Evolutionary conservation across 2,113 vertebrate genomes (phyloP), one percentile per base, ranked within the genome.

Genomic region (Sinocyclocheilus maitianheensis): DNA sequence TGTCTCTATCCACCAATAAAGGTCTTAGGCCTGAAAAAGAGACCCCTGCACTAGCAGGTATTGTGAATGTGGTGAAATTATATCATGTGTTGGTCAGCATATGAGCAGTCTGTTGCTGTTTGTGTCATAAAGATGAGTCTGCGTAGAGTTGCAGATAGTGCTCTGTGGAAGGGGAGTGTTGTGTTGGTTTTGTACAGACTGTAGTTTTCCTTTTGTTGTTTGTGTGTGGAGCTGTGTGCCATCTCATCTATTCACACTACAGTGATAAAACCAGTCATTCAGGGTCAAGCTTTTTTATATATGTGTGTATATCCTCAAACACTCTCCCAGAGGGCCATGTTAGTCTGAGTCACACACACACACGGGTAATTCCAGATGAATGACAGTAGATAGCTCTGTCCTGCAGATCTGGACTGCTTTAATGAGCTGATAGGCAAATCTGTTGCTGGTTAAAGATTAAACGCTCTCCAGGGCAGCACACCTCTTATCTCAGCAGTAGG

Each of bases 401-500:
- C 89, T 87, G 79, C 51, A 48, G 81, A 22, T 77, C 77, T 85
- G 90, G 82, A 89, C 91, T 93, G 92, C 94, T 94, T 94, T 94
- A 95, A 95, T 90, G 84, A 94, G 94, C 94, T 93, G 94, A 95
- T 95, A 92, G 93, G 92, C 93, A 94, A 95, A 95, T 95, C 94
- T 93, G 89, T 93, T 94, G 91, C 93, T 93, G 92, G 94, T 94
- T 95, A 94, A 95, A 95, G 94, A 95, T 95, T 93, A 94, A 92
- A 91, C 85, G 87, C 89, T 91, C 88, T 87, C 92, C 79, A 90
- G 91, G 92, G 91, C 93, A 91, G 93, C 91, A 90, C 89, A 89
- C 88, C 91, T 89, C 93, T 94, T 93, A 94, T 94, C 93, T 94
- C 91, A 87, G 85, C 79, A 89, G 91, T 91, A 92, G 89, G 90